Base-by-base conservation (phyloP, 2,888 invertebrate species). In the Eilema griseolum region DNA sequence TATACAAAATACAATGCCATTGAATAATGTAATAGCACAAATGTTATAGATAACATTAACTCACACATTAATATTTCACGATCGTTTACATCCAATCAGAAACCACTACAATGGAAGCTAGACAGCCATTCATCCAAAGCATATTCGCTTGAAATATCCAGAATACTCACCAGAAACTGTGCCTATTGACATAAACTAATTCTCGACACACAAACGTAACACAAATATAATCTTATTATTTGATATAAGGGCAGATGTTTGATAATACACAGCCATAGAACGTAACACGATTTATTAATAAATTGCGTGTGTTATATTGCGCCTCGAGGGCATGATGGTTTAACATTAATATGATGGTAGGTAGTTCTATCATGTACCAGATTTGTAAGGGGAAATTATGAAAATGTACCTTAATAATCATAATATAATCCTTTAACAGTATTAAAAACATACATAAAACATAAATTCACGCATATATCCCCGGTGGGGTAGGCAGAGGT, bases 171-270 rank as follows among this genome's bases (percentile, higher is more conserved):
- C 16, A 59, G 24, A 12, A 28, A 65, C 59, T 20, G 33, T 4
- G 26, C 20, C n/a, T n/a, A 52, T 52, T 60, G 56, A 59, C 37
- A 37, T 8, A 26, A 59, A 67, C 46, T 61, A 66, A 61, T 67
- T 20, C 61, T 26, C 16, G 11, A 57, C 52, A 66, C 73, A 73
- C 46, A 62, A 72, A 75, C 80, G 78, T 79, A 62, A 71, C 80
- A 52, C n/a, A 71, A 52, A 75, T 79, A 70, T 80, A 79, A 79
- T 80, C 78, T 61, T 75, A 70, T 75, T 75, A 77, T 70, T 73
- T 67, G 68, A 75, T 69, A 71, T 31, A 41, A 33, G n/a, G 16
- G 62, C 66, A 61, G 64, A 77, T 69, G 78, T 70, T 77, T 69
- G 60, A 77, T 70, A 71, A 71, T 64, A 80, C 68, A 69, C 23